Percentiles rank a stretch among this genome's conserved stretches.
These are phyloP conservation scores for Drosophila ezoana DNA, from an alignment of 2,888 invertebrate genomes.

Conservation along the genomic window DNA sequence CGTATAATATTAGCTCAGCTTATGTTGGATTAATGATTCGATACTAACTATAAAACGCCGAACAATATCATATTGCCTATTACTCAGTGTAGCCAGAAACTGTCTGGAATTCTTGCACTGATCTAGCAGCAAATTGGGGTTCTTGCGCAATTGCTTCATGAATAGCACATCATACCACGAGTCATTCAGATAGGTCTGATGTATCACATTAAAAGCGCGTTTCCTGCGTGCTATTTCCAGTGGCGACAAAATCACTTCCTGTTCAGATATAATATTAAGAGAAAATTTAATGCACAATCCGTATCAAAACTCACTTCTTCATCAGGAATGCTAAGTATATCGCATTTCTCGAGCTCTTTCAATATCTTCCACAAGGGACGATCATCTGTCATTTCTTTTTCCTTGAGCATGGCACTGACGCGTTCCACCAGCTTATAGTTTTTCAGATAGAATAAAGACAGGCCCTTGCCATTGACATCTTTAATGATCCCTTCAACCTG, in stretches of 20 bases:
- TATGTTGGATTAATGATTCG: background rate
- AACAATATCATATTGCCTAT: conserved; percentile 71
- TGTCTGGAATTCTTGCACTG: conserved; percentile 70
- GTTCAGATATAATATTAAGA: background rate
- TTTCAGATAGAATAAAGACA: conserved; percentile 74
- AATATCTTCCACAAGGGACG: conserved; percentile 81
- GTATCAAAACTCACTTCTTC: conserved; percentile 58
- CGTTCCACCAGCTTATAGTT: conserved; percentile 66
- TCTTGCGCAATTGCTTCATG: conserved; percentile 68
- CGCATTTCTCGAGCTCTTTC: conserved; percentile 76
- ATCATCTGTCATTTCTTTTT: conserved; percentile 55
- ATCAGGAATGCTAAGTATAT: conserved; percentile 78
- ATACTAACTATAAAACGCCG: conserved; percentile 73
- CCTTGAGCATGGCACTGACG: conserved; percentile 59
- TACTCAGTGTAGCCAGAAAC: conserved; percentile 54
- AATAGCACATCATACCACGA: conserved; percentile 81
- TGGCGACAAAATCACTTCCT: conserved; percentile 74
- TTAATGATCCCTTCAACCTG: conserved; percentile 79
- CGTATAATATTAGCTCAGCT: too few species aligned
- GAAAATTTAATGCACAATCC: background rate
- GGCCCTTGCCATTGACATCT: conserved; percentile 71
- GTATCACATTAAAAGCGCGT: conserved; percentile 73
- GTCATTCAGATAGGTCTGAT: conserved; percentile 79
- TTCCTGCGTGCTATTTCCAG: conserved; percentile 76
- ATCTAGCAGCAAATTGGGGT: conserved; percentile 66